A percentile compares a stretch with the other conserved stretches of the same genome.
Evolutionary conservation across 2,797 vertebrate genomes (phyloP).

Genomic region (Notamacropus eugenii): DNA sequence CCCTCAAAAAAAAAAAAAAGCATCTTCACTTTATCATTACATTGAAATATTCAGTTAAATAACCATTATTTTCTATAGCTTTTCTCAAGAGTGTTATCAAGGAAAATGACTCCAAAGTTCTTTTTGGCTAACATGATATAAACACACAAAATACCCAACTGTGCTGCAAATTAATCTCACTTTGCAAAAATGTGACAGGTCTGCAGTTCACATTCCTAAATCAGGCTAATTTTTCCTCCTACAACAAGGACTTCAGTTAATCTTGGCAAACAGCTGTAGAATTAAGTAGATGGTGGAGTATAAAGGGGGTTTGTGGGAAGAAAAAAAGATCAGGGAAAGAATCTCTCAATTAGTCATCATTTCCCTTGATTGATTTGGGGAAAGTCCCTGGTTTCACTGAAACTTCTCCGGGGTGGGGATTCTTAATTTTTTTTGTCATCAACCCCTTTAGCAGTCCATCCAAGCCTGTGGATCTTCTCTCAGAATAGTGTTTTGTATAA

Average conservation of each 20-base stretch:
- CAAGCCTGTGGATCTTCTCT: neutral
- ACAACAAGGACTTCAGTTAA: neutral
- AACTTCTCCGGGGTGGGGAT: neutral
- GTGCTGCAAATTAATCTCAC: conserved; percentile 33
- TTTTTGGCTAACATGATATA: neutral
- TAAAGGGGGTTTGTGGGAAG: neutral
- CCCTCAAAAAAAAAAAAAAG: conserved; percentile 13
- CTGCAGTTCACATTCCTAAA: conserved; percentile 26
- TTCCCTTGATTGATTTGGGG: neutral
- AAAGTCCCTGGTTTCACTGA: neutral
- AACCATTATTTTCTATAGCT: conserved; percentile 30
- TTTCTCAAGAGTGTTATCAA: conserved; percentile 9
- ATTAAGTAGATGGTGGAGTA: neutral
- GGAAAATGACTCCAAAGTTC: neutral
- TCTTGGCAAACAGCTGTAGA: neutral
- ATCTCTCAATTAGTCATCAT: neutral
- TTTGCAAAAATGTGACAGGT: conserved; percentile 45
- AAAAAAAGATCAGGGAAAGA: neutral
- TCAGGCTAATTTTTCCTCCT: conserved; percentile 2
- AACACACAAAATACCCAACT: conserved; percentile 41
- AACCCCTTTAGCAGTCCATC: neutral
- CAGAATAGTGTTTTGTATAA: neutral
- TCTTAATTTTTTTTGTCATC: neutral
- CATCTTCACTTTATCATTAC: neutral
- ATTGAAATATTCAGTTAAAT: conserved; percentile 21